Base-by-base conservation (phyloP, 2,888 invertebrate species). In the Acheta domesticus region DNA sequence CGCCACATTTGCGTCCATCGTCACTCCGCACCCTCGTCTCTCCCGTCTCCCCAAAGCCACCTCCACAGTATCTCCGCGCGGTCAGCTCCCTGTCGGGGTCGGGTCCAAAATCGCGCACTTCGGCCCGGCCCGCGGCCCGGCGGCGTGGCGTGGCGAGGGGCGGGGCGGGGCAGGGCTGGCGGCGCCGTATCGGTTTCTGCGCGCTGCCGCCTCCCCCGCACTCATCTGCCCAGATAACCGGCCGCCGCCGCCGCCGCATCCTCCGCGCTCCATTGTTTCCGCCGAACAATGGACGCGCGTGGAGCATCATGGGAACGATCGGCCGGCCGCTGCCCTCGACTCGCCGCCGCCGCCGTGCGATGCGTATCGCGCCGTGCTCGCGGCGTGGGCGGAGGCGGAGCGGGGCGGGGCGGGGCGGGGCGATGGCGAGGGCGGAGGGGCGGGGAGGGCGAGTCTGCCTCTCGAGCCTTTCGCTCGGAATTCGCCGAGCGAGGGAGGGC, bases 141-240 rank as follows among this genome's bases (percentile, higher is more conserved):
- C 62, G 11, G 62, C 14, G 62, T 1, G 62, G 16, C 14, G 62
- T 12, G 62, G 14, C n/a, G 62, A 12, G 62, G 62, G 62, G 1
- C 11, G n/a, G n/a, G 62, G 62, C 62, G n/a, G 62, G 14, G 62
- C n/a, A 8, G 36, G 36, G 36, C 8, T 5, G 36, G n/a, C 62
- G 62, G 62, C 62, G 62, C 62, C 62, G 62, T 62, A 62, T 62
- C 62, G 62, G 62, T 62, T 62, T 62, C 62, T 62, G 62, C 62
- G 62, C 62, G 62, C 62, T n/a, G n/a, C 62, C 62, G 14, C 62
- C 62, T 62, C 62, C 62, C 62, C 62, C 62, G 62, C 62, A 62
- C 62, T 62, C 62, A 62, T 62, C 62, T 62, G 62, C 62, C 62
- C 62, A 62, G 62, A 62, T 62, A 62, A 62, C 62, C 62, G n/a